These are phyloP conservation scores for Syngnathoides biaculeatus DNA, from an alignment of 2,113 vertebrate species.

Conservation along the genomic window DNA sequence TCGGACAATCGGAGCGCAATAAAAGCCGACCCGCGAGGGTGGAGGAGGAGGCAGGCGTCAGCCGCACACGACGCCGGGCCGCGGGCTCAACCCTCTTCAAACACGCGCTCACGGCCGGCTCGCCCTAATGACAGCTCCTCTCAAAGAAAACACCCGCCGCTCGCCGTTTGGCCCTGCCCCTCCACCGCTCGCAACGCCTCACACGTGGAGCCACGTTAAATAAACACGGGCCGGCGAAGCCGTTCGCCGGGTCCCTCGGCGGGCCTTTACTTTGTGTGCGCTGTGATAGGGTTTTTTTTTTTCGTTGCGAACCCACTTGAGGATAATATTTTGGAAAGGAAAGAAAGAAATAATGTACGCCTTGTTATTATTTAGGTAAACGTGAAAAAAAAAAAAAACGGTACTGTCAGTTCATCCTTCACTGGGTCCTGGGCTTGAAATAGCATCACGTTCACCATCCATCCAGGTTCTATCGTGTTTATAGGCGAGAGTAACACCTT, in stretches of 20 bases:
- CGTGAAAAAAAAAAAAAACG: not conserved
- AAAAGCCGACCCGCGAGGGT: conserved; percentile 1
- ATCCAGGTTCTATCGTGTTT: not conserved
- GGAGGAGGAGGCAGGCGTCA: not conserved
- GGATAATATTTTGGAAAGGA: not conserved
- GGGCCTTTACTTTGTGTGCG: conserved; percentile 21
- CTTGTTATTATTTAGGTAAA: too few relatives aligned
- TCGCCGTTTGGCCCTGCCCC: conserved; percentile 44
- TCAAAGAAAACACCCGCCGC: conserved; percentile 56
- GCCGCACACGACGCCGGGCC: conserved; percentile 58
- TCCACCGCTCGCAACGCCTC: conserved; percentile 41
- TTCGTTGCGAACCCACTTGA: not conserved
- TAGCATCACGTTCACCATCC: not conserved
- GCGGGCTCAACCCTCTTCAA: conserved; percentile 57
- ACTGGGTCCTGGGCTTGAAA: too few relatives aligned
- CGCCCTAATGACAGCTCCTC: conserved; percentile 61
- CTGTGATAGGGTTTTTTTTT: not conserved
- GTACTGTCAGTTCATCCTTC: not conserved
- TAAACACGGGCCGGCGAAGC: conserved; percentile 56
- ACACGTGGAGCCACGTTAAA: conserved; percentile 57
- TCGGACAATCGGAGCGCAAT: not conserved
- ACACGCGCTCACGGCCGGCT: conserved; percentile 54
- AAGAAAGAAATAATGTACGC: too few relatives aligned
- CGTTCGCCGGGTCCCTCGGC: conserved; percentile 37
- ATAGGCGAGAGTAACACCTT: not conserved